Conservation (phyloP, 2,888 invertebrate genomes). For the Leptinotarsa juncta region DNA sequence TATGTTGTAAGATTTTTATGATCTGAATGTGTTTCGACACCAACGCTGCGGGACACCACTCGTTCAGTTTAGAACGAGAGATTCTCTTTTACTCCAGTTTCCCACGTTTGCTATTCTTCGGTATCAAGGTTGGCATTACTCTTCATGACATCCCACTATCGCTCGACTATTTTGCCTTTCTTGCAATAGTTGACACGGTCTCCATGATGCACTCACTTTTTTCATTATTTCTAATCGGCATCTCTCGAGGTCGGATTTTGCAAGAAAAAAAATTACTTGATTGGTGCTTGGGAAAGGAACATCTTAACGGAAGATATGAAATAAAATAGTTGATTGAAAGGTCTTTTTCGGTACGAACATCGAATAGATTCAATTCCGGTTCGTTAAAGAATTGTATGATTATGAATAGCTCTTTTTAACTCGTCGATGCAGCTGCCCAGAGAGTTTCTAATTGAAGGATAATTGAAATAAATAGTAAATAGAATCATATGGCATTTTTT, state of each 20-base stretch:
- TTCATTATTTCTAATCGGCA: slow-evolving; percentile 13
- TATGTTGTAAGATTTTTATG: slow-evolving; percentile 34
- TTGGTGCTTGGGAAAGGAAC: background rate
- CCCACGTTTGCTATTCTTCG: slow-evolving; percentile 48
- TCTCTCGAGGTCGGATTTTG: slow-evolving; percentile 13
- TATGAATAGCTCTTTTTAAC: no score
- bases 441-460: no score
- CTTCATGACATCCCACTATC: slow-evolving; percentile 42
- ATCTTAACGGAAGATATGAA: background rate
- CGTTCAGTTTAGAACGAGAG: slow-evolving; percentile 40
- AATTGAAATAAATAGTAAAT: no score
- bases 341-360: no score
- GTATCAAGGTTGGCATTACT: slow-evolving; percentile 46
- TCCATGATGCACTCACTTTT: slow-evolving; percentile 23
- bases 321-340: no score
- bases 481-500: no score
- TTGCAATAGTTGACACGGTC: slow-evolving; percentile 30
- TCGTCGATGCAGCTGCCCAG: no score
- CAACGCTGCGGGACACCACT: slow-evolving; percentile 35
- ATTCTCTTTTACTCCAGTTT: slow-evolving; percentile 47
- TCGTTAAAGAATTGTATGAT: no score
- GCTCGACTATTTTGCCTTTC: slow-evolving; percentile 32
- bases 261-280: background rate
- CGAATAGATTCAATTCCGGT: no score
- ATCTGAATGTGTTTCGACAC: slow-evolving; percentile 41